A percentile compares a stretch with the other conserved stretches of the same genome.
phyloP scores from a whole-genome alignment of 2,113 vertebrate genomes.

The Abramis brama region DNA sequence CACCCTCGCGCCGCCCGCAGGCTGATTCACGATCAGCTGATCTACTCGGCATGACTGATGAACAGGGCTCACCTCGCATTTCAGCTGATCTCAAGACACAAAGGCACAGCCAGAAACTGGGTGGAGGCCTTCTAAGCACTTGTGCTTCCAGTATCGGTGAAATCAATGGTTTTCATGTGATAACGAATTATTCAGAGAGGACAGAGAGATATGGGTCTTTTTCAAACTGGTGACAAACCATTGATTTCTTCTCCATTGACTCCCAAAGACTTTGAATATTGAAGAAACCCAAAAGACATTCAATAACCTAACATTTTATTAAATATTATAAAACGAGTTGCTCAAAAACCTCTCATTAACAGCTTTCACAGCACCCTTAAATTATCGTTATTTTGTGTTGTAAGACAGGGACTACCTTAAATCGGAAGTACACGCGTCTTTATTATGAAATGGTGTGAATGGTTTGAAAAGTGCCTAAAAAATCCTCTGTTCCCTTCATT shows the following conservation, averaged over 20 bases:
- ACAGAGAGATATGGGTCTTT: background rate
- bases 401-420: background rate
- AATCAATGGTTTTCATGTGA: background rate
- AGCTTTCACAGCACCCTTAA: background rate
- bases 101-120: background rate
- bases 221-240: background rate
- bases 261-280: background rate
- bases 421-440: background rate
- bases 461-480: background rate
- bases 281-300: background rate
- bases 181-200: background rate
- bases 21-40: conserved; percentile 36
- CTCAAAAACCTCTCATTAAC: background rate
- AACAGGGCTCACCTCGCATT: background rate
- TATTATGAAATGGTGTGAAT: background rate
- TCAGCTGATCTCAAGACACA: conserved; percentile 28
- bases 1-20: background rate
- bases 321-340: background rate
- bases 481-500: too few species aligned
- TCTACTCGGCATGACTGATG: background rate
- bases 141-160: conserved; percentile 4
- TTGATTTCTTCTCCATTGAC: background rate
- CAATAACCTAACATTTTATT: background rate
- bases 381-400: background rate
- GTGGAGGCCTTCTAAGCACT: background rate